Evolutionary conservation across 2,113 vertebrate genomes (phyloP).

Genomic region (Pavo muticus): DNA sequence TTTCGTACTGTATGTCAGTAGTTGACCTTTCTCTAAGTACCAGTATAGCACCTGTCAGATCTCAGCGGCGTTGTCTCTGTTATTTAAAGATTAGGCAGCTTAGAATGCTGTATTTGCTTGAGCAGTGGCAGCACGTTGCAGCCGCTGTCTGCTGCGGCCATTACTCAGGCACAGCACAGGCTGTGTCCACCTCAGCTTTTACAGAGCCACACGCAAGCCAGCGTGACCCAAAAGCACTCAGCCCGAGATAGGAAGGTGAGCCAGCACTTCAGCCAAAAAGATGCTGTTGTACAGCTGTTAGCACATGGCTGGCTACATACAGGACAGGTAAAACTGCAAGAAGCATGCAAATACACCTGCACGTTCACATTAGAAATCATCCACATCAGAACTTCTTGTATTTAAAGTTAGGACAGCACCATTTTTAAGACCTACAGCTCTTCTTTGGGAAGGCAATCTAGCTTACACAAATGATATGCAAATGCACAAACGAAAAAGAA

Average conservation of each 20-base stretch:
- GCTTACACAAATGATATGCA: neutral
- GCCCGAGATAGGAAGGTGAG: neutral
- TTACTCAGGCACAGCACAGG: neutral
- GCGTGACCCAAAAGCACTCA: neutral
- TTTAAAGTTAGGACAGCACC: neutral
- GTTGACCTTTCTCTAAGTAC: neutral
- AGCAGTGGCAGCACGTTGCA: neutral
- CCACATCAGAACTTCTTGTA: neutral
- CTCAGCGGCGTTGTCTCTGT: rapidly evolving
- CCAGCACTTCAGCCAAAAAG: neutral
- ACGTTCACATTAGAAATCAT: neutral
- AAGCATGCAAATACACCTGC: neutral
- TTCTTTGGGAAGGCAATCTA: neutral
- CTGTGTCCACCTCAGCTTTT: rapidly evolving
- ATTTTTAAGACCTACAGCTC: neutral
- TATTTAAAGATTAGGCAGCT: neutral
- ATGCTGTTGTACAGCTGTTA: neutral
- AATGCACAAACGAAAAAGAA: neutral
- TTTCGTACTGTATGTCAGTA: neutral
- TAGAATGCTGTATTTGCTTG: too few species aligned
- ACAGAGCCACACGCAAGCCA: neutral
- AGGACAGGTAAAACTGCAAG: neutral
- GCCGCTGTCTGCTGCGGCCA: neutral
- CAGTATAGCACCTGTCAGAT: neutral
- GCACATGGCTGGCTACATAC: neutral